Evolutionary conservation across 1,140 invertebrate species (phyloP).

Genomic region (Calosoma granatense): DNA sequence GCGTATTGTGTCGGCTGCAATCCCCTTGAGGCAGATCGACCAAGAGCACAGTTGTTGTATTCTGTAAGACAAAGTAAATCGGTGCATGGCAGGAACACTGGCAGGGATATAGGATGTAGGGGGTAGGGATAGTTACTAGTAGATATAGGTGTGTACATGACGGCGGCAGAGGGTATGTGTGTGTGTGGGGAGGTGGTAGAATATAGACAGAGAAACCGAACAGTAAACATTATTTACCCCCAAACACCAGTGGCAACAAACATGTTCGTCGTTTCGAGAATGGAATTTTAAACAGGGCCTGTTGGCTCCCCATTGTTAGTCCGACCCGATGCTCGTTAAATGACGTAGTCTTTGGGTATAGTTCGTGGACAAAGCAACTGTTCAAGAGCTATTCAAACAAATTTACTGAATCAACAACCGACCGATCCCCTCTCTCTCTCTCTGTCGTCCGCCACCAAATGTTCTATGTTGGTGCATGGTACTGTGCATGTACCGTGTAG

Average conservation of each 20-base stretch:
- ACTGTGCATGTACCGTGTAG: neutral
- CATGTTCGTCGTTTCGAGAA: neutral
- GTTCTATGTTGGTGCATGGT: too few species aligned
- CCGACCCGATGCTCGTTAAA: neutral
- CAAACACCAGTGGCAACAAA: too few species aligned
- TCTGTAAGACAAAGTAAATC: too few species aligned
- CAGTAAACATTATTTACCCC: neutral
- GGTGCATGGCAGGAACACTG: too few species aligned
- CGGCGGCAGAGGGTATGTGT: too few species aligned
- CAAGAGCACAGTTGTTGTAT: neutral
- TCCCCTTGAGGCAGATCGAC: neutral
- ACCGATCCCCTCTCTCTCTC: neutral
- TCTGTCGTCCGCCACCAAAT: too few species aligned
- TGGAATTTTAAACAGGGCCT: neutral
- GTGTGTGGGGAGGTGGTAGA: too few species aligned
- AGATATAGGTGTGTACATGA: too few species aligned
- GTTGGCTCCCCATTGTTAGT: neutral
- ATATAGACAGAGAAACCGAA: neutral
- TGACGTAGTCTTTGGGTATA: neutral
- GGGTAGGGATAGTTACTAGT: too few species aligned
- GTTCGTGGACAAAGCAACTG: neutral
- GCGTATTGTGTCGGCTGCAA: neutral
- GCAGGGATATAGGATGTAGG: too few species aligned
- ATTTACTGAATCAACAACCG: neutral
- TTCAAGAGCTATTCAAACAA: neutral